Conservation (phyloP, 2,113 vertebrate species). For the Lycaon pictus region DNA sequence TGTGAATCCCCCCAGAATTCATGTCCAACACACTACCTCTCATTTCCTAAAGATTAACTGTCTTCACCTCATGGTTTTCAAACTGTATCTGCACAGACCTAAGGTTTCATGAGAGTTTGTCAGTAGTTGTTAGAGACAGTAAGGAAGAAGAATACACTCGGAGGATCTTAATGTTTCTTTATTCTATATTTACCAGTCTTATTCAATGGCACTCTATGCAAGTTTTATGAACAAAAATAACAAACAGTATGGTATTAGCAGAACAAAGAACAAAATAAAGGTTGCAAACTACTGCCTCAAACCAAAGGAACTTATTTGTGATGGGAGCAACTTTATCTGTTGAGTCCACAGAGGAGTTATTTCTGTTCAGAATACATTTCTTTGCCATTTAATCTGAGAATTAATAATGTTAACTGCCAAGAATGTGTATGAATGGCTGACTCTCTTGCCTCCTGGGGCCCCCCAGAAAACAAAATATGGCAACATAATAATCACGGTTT, state of each 20-base stretch:
- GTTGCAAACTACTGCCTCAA: background rate
- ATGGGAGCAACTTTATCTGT: background rate
- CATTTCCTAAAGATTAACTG: background rate
- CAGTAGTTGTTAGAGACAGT: background rate
- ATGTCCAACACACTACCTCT: background rate
- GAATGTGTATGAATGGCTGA: background rate
- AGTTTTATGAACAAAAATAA: background rate
- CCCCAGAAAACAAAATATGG: background rate
- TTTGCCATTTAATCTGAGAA: background rate
- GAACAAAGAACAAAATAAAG: background rate
- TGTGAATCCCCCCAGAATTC: background rate
- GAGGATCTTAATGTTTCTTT: background rate
- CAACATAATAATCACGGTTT: background rate
- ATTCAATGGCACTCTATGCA: background rate
- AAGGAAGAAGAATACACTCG: background rate
- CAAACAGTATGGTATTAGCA: background rate
- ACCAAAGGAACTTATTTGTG: background rate
- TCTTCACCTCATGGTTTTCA: background rate
- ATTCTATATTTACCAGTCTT: background rate
- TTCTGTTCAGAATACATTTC: background rate
- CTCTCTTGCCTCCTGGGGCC: background rate
- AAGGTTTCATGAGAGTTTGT: background rate
- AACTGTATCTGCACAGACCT: background rate
- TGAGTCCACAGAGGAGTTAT: background rate
- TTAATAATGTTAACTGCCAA: background rate